phyloP scores from a whole-genome alignment of 2,113 vertebrate genomes.

The Amia ocellicauda region DNA sequence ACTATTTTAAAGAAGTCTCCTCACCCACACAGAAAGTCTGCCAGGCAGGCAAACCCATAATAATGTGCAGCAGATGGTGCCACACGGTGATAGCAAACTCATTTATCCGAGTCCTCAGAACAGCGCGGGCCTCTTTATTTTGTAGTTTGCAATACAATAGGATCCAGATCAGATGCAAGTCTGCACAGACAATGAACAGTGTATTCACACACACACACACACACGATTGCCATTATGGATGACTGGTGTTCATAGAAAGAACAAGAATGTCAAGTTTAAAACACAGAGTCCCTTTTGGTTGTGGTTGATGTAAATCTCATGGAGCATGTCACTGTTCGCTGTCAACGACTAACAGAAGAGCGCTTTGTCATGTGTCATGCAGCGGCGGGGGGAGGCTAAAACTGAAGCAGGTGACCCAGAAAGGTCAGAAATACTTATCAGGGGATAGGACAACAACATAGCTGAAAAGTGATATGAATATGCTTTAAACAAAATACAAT shows the following conservation, averaged over 20 bases:
- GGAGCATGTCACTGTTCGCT: no score
- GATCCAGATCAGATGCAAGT: constrained; percentile 22
- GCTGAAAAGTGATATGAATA: no score
- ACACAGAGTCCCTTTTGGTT: constrained; percentile 49
- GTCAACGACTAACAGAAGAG: no score
- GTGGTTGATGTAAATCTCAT: constrained; percentile 20
- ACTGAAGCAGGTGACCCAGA: no score
- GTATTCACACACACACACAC: no score
- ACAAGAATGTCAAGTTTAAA: constrained; percentile 35
- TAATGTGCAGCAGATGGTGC: constrained; percentile 7
- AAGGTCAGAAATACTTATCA: no score
- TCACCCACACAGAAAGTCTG: constrained; percentile 19
- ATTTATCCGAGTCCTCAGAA: constrained; percentile 28
- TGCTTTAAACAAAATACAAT: no score
- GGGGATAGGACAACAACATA: no score
- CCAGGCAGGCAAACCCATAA: constrained; percentile 11
- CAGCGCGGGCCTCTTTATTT: neutral
- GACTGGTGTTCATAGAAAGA: constrained; percentile 60
- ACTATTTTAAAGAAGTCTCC: no score
- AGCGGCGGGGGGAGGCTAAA: no score
- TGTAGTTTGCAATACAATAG: constrained; percentile 30
- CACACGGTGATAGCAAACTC: constrained; percentile 26
- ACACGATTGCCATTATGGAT: constrained; percentile 61
- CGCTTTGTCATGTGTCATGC: no score
- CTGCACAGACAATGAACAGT: constrained; percentile 55